phyloP scores from a whole-genome alignment of 23 tunicate genomes.

The Clavelina lepadiformis region DNA sequence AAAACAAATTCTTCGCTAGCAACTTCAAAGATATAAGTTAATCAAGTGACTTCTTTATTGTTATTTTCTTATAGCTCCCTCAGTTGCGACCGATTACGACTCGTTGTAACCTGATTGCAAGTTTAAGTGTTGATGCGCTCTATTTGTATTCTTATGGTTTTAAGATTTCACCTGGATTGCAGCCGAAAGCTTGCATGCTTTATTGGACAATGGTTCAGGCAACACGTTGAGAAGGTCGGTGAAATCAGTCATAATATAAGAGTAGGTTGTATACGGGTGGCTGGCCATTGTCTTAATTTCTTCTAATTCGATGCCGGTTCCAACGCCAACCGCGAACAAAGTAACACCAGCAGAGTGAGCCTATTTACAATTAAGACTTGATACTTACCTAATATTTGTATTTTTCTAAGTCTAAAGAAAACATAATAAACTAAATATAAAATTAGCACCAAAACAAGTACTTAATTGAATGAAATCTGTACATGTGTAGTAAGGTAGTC shows the following conservation, averaged over 20 bases:
- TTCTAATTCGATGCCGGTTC: conserved; percentile 8
- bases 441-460: too few species aligned
- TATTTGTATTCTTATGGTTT: too few species aligned
- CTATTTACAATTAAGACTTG: too few species aligned
- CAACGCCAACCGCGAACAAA: conserved; percentile 36
- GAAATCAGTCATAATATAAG: conserved; percentile 7
- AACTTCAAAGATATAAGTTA: background rate
- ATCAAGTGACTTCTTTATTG: background rate
- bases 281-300: conserved; percentile 29
- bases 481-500: too few species aligned
- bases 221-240: conserved; percentile 4
- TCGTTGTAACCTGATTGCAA: too few species aligned
- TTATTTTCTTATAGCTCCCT: too few species aligned
- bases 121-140: too few species aligned
- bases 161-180: background rate
- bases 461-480: too few species aligned
- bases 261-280: conserved; percentile 25
- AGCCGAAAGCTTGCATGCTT: conserved; percentile 9
- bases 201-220: background rate
- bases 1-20: background rate
- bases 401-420: too few species aligned
- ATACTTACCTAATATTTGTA: too few species aligned
- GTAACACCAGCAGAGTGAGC: conserved; percentile 25
- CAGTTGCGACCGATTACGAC: too few species aligned
- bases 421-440: too few species aligned